Conservation (phyloP, 2,113 vertebrate genomes). For the Glaucidium brasilianum region DNA sequence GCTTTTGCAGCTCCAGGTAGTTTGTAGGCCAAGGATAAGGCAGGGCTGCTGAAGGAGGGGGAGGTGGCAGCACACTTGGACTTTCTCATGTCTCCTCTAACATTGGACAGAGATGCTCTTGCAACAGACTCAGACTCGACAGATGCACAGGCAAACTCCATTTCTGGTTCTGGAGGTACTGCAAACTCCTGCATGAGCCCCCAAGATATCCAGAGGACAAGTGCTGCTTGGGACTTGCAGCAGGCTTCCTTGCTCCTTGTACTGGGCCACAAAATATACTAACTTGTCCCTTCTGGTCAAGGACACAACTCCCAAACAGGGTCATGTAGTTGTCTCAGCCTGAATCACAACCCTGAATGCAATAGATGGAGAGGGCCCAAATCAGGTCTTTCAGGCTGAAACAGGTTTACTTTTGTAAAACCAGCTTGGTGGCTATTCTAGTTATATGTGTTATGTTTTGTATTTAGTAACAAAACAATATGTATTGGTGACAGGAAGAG, state of each 20-base stretch:
- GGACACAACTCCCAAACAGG: neutral
- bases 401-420: neutral
- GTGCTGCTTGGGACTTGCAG: neutral
- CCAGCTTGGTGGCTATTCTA: neutral
- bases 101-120: neutral
- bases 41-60: neutral
- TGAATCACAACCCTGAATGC: neutral
- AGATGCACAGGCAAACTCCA: fast-evolving
- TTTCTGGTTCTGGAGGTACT: neutral
- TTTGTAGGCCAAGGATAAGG: neutral
- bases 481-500: neutral
- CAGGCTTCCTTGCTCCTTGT: neutral
- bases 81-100: neutral
- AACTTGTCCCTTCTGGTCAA: neutral
- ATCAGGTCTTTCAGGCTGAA: neutral
- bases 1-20: neutral
- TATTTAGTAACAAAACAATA: neutral
- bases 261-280: neutral
- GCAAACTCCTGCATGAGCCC: neutral
- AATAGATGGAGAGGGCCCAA: neutral
- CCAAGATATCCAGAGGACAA: neutral
- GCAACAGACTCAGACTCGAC: neutral
- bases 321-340: neutral
- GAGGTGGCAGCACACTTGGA: neutral
- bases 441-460: neutral